Conservation (phyloP, 2,888 invertebrate genomes). For the Oscheius sp. region DNA sequence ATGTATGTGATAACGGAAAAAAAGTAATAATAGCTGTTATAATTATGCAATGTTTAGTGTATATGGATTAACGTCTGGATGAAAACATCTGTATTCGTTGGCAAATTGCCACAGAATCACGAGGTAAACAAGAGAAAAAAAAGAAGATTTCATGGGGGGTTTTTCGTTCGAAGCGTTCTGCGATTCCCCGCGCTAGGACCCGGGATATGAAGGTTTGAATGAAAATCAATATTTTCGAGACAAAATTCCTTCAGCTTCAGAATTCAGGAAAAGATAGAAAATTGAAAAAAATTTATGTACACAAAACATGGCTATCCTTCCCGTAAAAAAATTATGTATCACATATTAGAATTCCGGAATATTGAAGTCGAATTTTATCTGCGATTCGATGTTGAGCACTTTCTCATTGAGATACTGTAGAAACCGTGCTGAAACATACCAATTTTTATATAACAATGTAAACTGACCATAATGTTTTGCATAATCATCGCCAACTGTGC, state of each 20-base stretch:
- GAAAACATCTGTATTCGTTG: neutral
- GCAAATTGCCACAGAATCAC: neutral
- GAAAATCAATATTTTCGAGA: neutral
- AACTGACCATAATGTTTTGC: neutral
- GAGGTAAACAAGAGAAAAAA: constrained; percentile 1
- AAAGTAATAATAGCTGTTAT: too few relatives aligned
- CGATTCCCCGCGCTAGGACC: constrained; percentile 2
- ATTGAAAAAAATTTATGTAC: neutral
- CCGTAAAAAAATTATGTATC: neutral
- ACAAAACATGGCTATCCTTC: neutral
- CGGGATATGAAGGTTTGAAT: neutral
- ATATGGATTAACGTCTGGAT: too few relatives aligned
- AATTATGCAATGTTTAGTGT: too few relatives aligned
- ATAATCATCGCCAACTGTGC: neutral
- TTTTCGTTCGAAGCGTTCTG: neutral
- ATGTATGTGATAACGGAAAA: too few relatives aligned
- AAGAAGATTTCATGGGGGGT: neutral
- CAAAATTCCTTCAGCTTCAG: neutral
- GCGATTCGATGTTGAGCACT: neutral
- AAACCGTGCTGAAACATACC: constrained; percentile 1
- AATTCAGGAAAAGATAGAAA: neutral
- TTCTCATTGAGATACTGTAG: constrained; percentile 17
- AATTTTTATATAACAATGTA: neutral
- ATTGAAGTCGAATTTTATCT: too few relatives aligned
- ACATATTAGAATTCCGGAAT: too few relatives aligned